phyloP scores from a whole-genome alignment of 2,113 vertebrate genomes.

The Brevimyrus niger region DNA sequence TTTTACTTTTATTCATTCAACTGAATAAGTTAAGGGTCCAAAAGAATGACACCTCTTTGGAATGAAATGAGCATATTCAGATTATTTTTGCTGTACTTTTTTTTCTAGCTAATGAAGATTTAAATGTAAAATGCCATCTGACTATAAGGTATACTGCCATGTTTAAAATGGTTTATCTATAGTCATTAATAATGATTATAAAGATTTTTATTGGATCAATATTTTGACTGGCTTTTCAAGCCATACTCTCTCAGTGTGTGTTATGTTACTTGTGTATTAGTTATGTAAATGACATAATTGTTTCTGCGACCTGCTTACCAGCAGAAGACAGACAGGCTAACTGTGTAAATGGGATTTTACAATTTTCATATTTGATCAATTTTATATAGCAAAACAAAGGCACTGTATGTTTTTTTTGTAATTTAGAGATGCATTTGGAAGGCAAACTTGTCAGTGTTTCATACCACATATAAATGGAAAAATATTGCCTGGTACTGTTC shows the following conservation, averaged over 20 bases:
- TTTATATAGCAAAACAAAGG: background rate
- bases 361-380: background rate
- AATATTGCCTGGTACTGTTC: background rate
- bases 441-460: background rate
- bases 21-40: background rate
- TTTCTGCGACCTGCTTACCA: background rate
- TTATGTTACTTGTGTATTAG: background rate
- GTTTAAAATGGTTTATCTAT: background rate
- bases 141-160: background rate
- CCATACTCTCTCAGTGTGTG: background rate
- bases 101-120: background rate
- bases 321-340: background rate
- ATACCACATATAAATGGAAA: background rate
- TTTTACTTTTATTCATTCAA: background rate
- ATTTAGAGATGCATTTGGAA: background rate
- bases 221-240: background rate
- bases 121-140: background rate
- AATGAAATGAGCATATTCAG: background rate
- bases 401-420: too few species aligned
- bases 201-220: background rate
- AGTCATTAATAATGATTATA: background rate
- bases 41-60: background rate
- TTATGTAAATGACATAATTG: background rate
- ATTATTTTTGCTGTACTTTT: background rate
- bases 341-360: background rate